Evolutionary conservation across 2,888 invertebrate genomes (phyloP), one percentile per base, ranked within the genome.

Genomic region (Aspidiotus destructor): DNA sequence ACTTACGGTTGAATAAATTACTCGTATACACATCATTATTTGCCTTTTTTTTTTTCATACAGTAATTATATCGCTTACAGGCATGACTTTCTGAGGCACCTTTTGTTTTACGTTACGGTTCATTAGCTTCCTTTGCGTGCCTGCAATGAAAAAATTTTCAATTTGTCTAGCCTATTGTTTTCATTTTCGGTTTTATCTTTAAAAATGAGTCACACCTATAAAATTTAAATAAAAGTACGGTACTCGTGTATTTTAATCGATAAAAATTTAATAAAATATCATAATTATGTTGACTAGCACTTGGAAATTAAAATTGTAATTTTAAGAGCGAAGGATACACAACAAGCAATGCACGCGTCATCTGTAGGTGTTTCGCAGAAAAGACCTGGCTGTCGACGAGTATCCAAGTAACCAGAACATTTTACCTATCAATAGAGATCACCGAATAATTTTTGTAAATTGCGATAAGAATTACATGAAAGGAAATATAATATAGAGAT

Each of bases 231-330:
- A 28, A 58, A 10, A 55, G 13, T 58, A 58, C 28, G 7, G 13
- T 58, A 58, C 28, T 1, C 7, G 7, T 58, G 40, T 40, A 58
- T 54, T 16, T 54, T 54, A 13, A 54, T 13, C 52, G n/a, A 52
- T 13, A 52, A 54, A 54, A 58, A 58, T 17, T 11, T 40, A 58
- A 58, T 17, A 40, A 40, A 58, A 58, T 58, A 58, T 58, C 40
- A 58, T 58, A n/a, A n/a, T n/a, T n/a, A 7, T 28, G 28, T 58
- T 58, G 58, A 58, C 58, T 58, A 58, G 58, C 58, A 58, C 58
- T 58, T 58, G 58, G 58, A 58, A 58, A 48, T 28, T 28, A 28
- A 48, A 58, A 58, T 58, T 58, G 58, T 58, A 58, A 58, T 58
- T 58, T 58, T 11, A 11, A 58, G 58, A 58, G 58, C 58, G 58